Conservation (phyloP, 2,113 vertebrate genomes). For the Lanius ludovicianus region DNA sequence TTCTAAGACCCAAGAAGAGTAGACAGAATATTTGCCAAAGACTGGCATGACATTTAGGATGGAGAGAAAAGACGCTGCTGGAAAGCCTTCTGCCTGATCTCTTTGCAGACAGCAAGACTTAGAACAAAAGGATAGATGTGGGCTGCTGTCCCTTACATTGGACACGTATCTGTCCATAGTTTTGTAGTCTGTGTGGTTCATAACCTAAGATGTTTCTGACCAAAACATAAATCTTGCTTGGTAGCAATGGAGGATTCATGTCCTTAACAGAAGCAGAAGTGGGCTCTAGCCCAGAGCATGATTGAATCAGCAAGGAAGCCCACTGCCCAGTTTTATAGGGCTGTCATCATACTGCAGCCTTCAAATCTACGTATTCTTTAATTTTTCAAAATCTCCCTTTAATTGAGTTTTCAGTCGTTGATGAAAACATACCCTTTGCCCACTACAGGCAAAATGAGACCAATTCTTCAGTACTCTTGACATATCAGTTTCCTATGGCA, state of each 20-base stretch:
- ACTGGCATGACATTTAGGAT: not conserved
- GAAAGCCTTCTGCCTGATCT: not conserved
- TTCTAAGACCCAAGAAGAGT: not conserved
- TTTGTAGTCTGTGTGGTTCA: not conserved
- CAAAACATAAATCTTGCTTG: not conserved
- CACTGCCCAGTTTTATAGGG: not conserved
- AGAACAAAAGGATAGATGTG: not conserved
- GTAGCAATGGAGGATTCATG: not conserved
- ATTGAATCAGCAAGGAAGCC: not conserved
- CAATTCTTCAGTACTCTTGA: not conserved
- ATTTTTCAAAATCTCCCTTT: not conserved
- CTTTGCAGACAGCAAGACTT: not conserved
- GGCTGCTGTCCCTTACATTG: not conserved
- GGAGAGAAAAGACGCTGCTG: not conserved
- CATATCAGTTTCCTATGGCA: not conserved
- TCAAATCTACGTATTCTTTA: not conserved
- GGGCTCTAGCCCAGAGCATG: not conserved
- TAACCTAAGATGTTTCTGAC: not conserved
- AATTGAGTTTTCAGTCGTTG: not conserved
- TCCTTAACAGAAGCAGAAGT: not conserved
- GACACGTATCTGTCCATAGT: not conserved
- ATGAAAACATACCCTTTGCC: not conserved
- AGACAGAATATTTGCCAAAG: not conserved
- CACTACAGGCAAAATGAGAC: not conserved
- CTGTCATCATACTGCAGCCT: not conserved